A percentile compares a stretch with the other conserved stretches of the same genome.
phyloP scores from a whole-genome alignment of 2,113 vertebrate species.

The Clupea harengus region DNA sequence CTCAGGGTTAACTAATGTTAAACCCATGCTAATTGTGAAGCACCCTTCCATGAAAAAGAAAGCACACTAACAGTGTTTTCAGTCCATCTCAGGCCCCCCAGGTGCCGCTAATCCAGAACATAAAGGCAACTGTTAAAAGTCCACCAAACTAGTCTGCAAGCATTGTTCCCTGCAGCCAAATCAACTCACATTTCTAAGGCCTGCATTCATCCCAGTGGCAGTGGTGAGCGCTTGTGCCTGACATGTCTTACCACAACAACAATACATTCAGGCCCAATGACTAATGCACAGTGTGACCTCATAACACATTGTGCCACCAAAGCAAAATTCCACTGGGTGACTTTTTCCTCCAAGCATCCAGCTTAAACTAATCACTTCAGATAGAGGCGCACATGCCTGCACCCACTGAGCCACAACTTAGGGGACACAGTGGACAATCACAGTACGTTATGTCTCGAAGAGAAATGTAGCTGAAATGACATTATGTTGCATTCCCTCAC shows the following conservation, averaged over 20 bases:
- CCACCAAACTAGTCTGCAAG: constrained; percentile 61
- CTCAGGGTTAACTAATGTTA: too few relatives aligned
- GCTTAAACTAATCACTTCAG: constrained; percentile 49
- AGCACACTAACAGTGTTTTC: constrained; percentile 5
- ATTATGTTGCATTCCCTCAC: background rate
- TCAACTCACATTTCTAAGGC: constrained; percentile 75
- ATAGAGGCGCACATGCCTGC: background rate
- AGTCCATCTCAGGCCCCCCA: constrained; percentile 51
- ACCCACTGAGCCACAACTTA: background rate
- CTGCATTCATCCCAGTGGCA: constrained; percentile 67
- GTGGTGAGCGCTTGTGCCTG: constrained; percentile 56
- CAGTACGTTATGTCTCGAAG: background rate
- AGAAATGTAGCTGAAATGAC: background rate
- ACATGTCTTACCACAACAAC: constrained; percentile 75
- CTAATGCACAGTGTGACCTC: constrained; percentile 72
- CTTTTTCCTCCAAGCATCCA: constrained; percentile 67
- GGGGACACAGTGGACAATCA: background rate
- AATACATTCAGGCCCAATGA: constrained; percentile 76
- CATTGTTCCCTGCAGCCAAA: constrained; percentile 70
- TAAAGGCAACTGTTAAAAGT: constrained; percentile 64
- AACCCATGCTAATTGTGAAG: background rate
- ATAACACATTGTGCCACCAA: constrained; percentile 70
- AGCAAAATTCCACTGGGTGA: constrained; percentile 74
- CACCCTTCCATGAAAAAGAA: too few relatives aligned
- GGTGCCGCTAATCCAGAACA: constrained; percentile 68